Percentiles rank a stretch among this genome's conserved stretches.
These are phyloP conservation scores for Dinoponera quadriceps DNA, from an alignment of 1,140 invertebrate species.

Conservation along the genomic window DNA sequence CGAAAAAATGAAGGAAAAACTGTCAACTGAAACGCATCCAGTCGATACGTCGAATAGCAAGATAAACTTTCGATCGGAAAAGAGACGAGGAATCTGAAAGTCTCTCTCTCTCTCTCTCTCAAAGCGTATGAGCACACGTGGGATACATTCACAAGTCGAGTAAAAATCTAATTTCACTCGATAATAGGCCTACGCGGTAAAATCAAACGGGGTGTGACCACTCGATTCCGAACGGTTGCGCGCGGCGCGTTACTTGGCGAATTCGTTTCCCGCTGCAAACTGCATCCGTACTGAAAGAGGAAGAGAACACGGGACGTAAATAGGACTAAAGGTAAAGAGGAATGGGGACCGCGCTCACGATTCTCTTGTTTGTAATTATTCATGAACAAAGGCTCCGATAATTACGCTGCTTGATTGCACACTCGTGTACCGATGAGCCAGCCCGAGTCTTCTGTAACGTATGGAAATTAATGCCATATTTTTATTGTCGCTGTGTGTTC, in stretches of 20 bases:
- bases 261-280: constrained; percentile 36
- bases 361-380: constrained; percentile 81
- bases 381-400: constrained; percentile 81
- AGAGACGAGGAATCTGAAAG: too few species aligned
- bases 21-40: too few species aligned
- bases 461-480: constrained; percentile 80
- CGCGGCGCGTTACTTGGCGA: constrained; percentile 38
- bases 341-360: constrained; percentile 62
- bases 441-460: constrained; percentile 73
- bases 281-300: constrained; percentile 37
- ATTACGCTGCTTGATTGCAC: constrained; percentile 81
- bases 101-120: too few species aligned
- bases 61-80: too few species aligned
- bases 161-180: constrained; percentile 9
- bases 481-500: constrained; percentile 73
- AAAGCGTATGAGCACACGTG: neutral
- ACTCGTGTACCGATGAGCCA: constrained; percentile 76
- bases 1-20: too few species aligned
- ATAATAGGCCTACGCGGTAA: constrained; percentile 19
- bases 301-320: constrained; percentile 60
- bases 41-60: too few species aligned
- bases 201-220: constrained; percentile 56
- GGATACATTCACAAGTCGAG: neutral
- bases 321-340: constrained; percentile 66
- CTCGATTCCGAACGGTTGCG: constrained; percentile 71